Base-by-base conservation (phyloP, 2,113 vertebrate species). In the Pseudorectes ferrugineus region DNA sequence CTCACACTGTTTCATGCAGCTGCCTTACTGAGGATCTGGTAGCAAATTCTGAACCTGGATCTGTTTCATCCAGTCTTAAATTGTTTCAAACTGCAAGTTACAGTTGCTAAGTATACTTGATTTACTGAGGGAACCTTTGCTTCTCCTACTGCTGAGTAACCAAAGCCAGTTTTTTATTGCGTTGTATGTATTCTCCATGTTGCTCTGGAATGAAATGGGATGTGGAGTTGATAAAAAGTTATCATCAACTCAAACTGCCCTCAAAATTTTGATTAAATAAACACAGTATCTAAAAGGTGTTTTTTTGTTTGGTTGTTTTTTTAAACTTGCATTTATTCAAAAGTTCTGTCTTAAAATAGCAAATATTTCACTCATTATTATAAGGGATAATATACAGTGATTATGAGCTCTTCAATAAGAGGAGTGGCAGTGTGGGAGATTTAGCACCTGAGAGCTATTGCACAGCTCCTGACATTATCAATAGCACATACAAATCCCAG, bases 1-100 rank as follows among this genome's bases (percentile, higher is more conserved):
- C 35, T 93, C 66, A 42, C 76, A 38, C 14, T 78, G 51, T 75
- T 74, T 59, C 42, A 67, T 0, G 3, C 42, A 80, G 72, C 36
- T 92, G 74, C 49, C 29, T 92, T 36, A 59, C 38, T 23, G 29
- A 79, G 12, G 4, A 73, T 45, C 75, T 73, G 36, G 35, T 67
- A 72, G 73, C 65, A 68, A 52, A 59, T 80, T 59, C 20, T 55
- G 59, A 76, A 70, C 17, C 48, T 33, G 55, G 40, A 36, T 73
- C 40, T 26, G 19, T 57, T 87, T 79, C 33, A 62, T n/a, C 10
- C 70, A 35, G 31, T 43, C 68, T 58, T 65, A 73, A 88, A 62
- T 25, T 58, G 67, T 20, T 90, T 80, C 74, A 90, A 62, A 92
- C 22, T 46, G 59, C 68, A 70, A 82, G 51, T 55, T 90, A 51